These are phyloP conservation scores for Eristalinus sepulchralis DNA, from an alignment of 2,888 invertebrate species.

Conservation along the genomic window DNA sequence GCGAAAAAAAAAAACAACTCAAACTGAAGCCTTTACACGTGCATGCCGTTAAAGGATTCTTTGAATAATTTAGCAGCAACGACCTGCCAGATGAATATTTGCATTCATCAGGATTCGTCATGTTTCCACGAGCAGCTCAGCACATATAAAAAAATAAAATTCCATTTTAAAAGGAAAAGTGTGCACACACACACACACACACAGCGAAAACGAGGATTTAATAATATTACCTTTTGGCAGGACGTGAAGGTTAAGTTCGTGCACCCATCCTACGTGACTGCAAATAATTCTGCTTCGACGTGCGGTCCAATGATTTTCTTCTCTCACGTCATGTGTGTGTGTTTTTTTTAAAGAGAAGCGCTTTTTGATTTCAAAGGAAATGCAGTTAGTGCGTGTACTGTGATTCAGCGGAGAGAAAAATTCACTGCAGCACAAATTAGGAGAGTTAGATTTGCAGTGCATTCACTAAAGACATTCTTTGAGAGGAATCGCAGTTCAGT, in stretches of 20 bases:
- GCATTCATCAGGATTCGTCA: background rate
- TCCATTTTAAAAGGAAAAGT: background rate
- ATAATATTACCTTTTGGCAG: background rate
- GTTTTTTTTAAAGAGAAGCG: background rate
- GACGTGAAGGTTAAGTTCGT: background rate
- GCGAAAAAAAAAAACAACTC: too few relatives aligned
- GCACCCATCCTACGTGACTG: background rate
- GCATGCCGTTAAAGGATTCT: background rate
- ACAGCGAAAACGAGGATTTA: background rate
- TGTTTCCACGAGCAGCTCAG: background rate
- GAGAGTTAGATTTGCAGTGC: background rate
- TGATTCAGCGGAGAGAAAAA: background rate
- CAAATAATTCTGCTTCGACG: background rate
- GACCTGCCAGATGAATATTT: background rate
- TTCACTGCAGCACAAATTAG: background rate
- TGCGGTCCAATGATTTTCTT: background rate
- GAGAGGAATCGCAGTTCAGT: background rate
- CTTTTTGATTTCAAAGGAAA: background rate
- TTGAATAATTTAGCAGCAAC: background rate
- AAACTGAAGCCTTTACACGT: background rate
- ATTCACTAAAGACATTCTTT: background rate
- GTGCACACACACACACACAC: background rate
- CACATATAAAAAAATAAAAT: background rate
- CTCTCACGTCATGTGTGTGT: background rate
- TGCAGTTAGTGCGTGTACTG: background rate